Conservation (phyloP, 2,888 invertebrate species). For the Aricia artaxerxes region DNA sequence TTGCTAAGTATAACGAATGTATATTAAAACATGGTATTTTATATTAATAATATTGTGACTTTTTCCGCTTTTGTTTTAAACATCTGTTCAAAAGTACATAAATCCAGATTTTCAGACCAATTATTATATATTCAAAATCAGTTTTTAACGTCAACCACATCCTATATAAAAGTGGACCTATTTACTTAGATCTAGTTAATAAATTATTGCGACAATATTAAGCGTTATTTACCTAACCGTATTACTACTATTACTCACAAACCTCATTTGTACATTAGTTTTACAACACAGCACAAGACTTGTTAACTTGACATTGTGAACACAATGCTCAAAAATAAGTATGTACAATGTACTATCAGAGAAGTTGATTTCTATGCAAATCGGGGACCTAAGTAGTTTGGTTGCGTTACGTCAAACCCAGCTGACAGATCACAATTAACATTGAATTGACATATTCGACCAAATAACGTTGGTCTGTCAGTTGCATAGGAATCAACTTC, state of each 20-base stretch:
- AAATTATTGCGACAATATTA: constrained; percentile 1
- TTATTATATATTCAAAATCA: not conserved
- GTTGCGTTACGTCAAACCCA: no score
- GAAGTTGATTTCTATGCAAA: no score
- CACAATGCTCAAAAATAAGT: not conserved
- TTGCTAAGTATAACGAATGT: no score
- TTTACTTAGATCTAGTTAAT: constrained; percentile 1
- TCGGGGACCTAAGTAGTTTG: no score
- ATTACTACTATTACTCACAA: no score
- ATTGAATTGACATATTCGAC: no score
- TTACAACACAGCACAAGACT: not conserved
- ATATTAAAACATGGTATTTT: no score
- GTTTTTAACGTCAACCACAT: not conserved
- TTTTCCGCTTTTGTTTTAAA: not conserved
- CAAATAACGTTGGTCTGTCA: no score
- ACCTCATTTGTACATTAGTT: not conserved
- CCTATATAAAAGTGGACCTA: not conserved
- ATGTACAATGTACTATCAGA: no score
- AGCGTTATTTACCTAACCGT: not conserved
- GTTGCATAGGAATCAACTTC: no score
- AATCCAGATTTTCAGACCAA: not conserved
- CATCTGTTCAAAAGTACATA: not conserved
- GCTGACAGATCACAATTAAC: no score
- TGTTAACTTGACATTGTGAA: not conserved
- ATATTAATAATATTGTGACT: not conserved